Percentiles rank a stretch among this genome's conserved stretches.
Conservation (phyloP, 2,888 invertebrate species). For the Acrobasis repandana region DNA sequence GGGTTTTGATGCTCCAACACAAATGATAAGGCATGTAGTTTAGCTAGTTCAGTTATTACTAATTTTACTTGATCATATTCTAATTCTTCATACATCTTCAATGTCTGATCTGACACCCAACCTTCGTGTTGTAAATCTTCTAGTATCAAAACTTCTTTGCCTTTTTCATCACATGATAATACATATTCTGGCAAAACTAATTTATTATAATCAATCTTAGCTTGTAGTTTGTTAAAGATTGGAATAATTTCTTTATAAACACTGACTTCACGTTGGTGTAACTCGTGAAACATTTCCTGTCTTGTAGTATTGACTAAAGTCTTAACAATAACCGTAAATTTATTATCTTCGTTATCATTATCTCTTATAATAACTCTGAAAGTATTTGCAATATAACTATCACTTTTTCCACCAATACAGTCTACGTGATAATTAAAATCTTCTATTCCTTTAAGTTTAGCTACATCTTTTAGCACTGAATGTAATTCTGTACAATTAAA, state of each 20-base stretch:
- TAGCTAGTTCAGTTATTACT: conserved; percentile 60
- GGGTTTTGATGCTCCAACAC: conserved; percentile 48
- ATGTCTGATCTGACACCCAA: conserved; percentile 52
- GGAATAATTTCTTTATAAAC: conserved; percentile 57
- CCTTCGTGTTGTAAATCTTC: conserved; percentile 59
- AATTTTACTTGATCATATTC: conserved; percentile 47
- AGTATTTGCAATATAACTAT: conserved; percentile 65
- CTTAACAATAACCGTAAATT: conserved; percentile 62
- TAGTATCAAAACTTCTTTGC: conserved; percentile 64
- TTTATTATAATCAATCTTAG: conserved; percentile 44
- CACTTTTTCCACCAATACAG: conserved; percentile 59
- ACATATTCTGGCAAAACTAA: conserved; percentile 62
- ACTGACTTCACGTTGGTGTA: conserved; percentile 65
- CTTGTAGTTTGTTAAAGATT: conserved; percentile 52
- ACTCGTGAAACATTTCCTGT: conserved; percentile 62
- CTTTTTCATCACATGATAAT: conserved; percentile 47
- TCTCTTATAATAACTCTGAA: conserved; percentile 63
- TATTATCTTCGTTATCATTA: conserved; percentile 41
- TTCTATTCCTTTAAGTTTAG: conserved; percentile 48
- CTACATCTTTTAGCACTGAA: conserved; percentile 54
- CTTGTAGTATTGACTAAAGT: conserved; percentile 65
- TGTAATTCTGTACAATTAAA: conserved; percentile 67
- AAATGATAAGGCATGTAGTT: conserved; percentile 67
- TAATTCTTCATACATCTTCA: conserved; percentile 49
- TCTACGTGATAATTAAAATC: conserved; percentile 68